These are phyloP conservation scores for Smutsia gigantea DNA, from an alignment of 2,797 vertebrate genomes.

Conservation along the genomic window DNA sequence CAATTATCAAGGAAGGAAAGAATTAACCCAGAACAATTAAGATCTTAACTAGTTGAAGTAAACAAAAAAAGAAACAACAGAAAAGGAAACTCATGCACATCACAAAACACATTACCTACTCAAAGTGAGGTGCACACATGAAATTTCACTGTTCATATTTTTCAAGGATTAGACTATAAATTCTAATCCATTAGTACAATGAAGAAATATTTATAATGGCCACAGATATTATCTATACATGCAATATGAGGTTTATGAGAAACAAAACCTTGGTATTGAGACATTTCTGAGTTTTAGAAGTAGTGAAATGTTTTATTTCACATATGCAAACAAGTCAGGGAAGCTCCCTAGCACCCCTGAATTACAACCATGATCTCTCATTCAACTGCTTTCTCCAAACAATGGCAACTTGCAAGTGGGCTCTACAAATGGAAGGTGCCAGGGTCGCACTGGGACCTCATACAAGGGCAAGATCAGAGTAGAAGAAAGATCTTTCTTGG, in stretches of 20 bases:
- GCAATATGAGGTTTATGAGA: background rate
- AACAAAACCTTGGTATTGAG: background rate
- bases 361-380: background rate
- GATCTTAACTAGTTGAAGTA: background rate
- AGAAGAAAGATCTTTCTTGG: background rate
- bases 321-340: background rate
- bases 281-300: background rate
- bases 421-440: background rate
- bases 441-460: background rate
- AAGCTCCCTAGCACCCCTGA: background rate
- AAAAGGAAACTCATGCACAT: background rate
- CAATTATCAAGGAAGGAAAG: constrained; percentile 1
- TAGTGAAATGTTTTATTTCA: background rate
- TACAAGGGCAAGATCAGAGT: background rate
- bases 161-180: background rate
- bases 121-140: background rate
- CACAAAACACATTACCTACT: background rate
- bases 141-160: background rate
- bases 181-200: background rate
- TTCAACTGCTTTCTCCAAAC: background rate
- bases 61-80: constrained; percentile 31
- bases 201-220: background rate
- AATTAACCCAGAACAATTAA: constrained; percentile 57
- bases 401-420: background rate
- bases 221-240: background rate